phyloP scores from a whole-genome alignment of 2,113 vertebrate genomes.

The Chunga burmeisteri region DNA sequence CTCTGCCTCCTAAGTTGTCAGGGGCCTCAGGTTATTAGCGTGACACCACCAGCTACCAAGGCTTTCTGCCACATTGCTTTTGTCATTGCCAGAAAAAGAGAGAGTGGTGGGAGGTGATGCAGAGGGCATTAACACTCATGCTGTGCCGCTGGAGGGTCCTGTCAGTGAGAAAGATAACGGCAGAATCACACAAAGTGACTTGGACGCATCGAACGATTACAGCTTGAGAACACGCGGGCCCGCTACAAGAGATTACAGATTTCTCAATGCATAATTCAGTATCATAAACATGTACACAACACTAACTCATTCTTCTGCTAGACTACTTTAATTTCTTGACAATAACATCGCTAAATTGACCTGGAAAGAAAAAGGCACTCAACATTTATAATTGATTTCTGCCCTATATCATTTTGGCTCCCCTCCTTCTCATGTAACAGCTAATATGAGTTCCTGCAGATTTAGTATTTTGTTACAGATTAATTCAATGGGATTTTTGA shows the following conservation, averaged over 20 bases:
- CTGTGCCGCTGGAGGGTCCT: background rate
- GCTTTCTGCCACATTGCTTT: background rate
- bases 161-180: accelerated
- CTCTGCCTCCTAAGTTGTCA: background rate
- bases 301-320: conserved; percentile 2
- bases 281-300: background rate
- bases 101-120: background rate
- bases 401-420: conserved; percentile 29
- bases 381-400: conserved; percentile 25
- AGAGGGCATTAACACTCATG: background rate
- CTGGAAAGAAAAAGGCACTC: conserved; percentile 23
- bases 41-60: background rate
- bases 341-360: conserved; percentile 21
- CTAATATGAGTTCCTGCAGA: conserved; percentile 14
- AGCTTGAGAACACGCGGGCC: background rate
- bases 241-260: background rate
- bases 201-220: background rate
- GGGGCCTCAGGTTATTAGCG: background rate
- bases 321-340: conserved; percentile 38
- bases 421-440: background rate
- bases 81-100: background rate
- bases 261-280: conserved; percentile 36
- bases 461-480: conserved; percentile 42
- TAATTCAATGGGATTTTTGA: conserved; percentile 50
- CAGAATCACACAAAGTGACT: background rate